Evolutionary conservation across 2,888 invertebrate species (phyloP), one percentile per base, ranked within the genome.

Genomic region (Camponotus fellah): DNA sequence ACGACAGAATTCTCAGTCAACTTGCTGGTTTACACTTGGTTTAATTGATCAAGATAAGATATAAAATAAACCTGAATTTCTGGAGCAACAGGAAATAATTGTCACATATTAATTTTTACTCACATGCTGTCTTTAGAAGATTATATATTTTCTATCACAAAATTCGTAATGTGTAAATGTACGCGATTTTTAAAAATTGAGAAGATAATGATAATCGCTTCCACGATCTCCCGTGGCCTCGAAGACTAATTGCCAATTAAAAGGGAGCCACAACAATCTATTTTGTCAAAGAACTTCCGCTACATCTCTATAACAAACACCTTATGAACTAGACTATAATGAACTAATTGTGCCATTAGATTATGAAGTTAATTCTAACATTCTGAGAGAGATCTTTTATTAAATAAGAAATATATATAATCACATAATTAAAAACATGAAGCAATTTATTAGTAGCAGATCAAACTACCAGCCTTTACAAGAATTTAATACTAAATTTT

Each of bases 221-320:
- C 26, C 49, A 32, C 14, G 37, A 77, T 66, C 60, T 75, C 56
- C 65, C 76, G 56, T 32, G 82, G 53, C 14, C 26, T 72, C 37
- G 43, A 32, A 64, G 74, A 3, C 17, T 82, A 82, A 82, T 77
- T 77, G 66, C 58, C 43, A 77, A 53, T 75, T 82, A 60, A n/a
- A 34, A 65, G 32, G 21, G 14, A 62, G n/a, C 49, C 1, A 26
- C 12, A 43, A 12, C 17, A 1, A 8, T 14, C 2, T 32, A n/a
- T 79, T 46, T 79, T 34, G 43, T n/a, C 58, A 37, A 60, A 14
- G 21, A 82, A 34, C 46, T 65, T 75, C 56, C 81, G 40, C 12
- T 32, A 60, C 5, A 37, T 26, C 9, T 53, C n/a, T 65, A 49
- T 37, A 76, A 76, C 21, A 6, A 76, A 6, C 12, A 43, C 2